A percentile compares a stretch with the other conserved stretches of the same genome.
Conservation (phyloP, 2,797 vertebrate genomes). For the Phoxinus dragarum region DNA sequence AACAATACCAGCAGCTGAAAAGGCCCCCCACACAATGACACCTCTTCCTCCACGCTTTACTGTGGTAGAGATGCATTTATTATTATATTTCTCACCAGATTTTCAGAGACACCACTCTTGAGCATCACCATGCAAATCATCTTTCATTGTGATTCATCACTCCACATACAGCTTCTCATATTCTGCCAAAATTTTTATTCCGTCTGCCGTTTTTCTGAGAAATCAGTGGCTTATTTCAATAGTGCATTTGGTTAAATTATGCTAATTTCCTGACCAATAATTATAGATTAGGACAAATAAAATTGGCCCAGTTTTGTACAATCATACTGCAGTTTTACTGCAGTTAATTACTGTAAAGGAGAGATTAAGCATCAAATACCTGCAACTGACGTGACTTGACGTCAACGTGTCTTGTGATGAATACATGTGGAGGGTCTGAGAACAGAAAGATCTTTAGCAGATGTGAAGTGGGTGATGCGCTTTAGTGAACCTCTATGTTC, state of each 20-base stretch:
- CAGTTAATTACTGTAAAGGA: neutral
- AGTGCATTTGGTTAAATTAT: neutral
- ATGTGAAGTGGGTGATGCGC: slow-evolving; percentile 41
- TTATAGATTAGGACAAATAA: neutral
- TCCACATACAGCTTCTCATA: neutral
- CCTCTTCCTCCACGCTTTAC: neutral
- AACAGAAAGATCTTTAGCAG: slow-evolving; percentile 51
- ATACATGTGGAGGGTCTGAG: neutral
- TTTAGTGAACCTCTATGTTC: slow-evolving; percentile 38
- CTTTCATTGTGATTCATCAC: too few species aligned
- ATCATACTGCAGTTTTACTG: neutral
- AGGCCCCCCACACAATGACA: neutral
- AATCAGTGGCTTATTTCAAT: neutral
- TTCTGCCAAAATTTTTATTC: neutral
- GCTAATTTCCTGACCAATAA: neutral
- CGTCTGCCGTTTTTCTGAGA: neutral
- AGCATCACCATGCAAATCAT: too few species aligned
- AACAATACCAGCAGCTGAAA: neutral
- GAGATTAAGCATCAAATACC: slow-evolving; percentile 2
- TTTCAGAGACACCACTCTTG: too few species aligned
- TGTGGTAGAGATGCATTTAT: neutral
- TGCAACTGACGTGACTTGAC: neutral
- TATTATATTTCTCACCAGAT: too few species aligned
- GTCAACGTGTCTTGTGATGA: neutral
- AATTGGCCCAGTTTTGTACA: neutral